Evolutionary conservation across 2,113 vertebrate genomes (phyloP), one percentile per base, ranked within the genome.

Genomic region (Hippocampus abdominalis): DNA sequence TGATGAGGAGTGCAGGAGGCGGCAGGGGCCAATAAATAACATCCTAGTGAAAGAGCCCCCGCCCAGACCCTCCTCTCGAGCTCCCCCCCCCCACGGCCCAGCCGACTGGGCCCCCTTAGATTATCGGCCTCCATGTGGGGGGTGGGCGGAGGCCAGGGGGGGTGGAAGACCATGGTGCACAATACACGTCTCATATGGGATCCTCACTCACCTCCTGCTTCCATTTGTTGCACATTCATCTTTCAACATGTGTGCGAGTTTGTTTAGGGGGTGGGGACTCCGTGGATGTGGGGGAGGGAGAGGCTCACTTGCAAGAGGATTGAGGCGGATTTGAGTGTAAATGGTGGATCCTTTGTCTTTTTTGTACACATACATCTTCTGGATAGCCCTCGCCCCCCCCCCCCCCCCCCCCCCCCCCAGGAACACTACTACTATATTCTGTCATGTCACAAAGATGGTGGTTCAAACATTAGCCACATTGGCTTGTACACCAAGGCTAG

Each of bases 21-120:
- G 89, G 82, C 88, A 86, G 81, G 85, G 83, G 90, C 87, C 89
- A 91, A 91, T 92, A 92, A 92, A 92, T 91, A 92, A 92, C 88
- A 86, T 90, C 90, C 90, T 84, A 90, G 85, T 75, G 84, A 88
- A 83, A 87, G 75, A 86, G 76, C 66, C 42, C 78, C 76, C 48
- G 80, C 80, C 86, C 82, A 20, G 1, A 48, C 67, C 68, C 78
- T 68, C 75, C 51, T 78, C 78, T 70, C 39, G 48, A 68, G 63
- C 76, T 72, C 69, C 64, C 74, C 69, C 64, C 53, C 16, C 3
- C 13, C 18, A n/a, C 23, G 56, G 57, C 81, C 75, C 74, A n/a
- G 15, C 59, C 25, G 29, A 87, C 73, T 65, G 73, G 79, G 85
- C 73, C 84, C 84, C 80, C 75, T 77, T 87, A 46, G 85, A 91